Base-by-base conservation (phyloP, 2,113 vertebrate species). In the Ceyx margarethae region DNA sequence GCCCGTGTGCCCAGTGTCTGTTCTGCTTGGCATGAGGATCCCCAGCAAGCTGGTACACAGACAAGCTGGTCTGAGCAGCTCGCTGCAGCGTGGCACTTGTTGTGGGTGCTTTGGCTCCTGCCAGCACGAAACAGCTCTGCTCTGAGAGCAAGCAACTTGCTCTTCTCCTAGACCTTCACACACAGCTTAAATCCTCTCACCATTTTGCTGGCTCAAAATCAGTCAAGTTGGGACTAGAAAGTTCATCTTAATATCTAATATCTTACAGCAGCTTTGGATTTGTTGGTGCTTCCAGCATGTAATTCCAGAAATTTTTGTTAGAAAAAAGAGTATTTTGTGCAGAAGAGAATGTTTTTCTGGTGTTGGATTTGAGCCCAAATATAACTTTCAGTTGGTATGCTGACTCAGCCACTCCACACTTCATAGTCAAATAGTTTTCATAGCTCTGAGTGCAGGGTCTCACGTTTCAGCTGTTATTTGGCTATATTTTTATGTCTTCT, bases 361-460 rank as follows among this genome's bases (percentile, higher is more conserved):
- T 79, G 71, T 76, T 97, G 94, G 71, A 90, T 93, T 91, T 60
- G 85, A 93, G 87, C 85, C 82, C 65, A 91, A 95, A 87, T 89
- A 79, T 56, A 86, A 54, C 74, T 96, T 81, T 65, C 9, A 31
- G 87, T 81, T 80, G 74, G 89, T 94, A 65, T 96, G 97, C 97
- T 97, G 97, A 97, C 87, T 97, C 97, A 97, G 97, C 93, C 45
- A 65, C 95, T 96, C 89, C 86, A 40, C 54, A 25, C 89, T 94
- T 90, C 43, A 79, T 95, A 87, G 94, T 87, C 58, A 82, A 68
- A 74, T 87, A 85, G 89, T 84, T 93, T 73, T 87, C 79, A 78
- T 90, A 78, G 95, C 19, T 83, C 94, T 93, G 90, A 95, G 77
- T 48, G 3, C 51, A 4, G 73, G 71, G 35, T 90, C 87, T 96